phyloP scores from a whole-genome alignment of 2,888 invertebrate species.

The Thymelicus acteon region DNA sequence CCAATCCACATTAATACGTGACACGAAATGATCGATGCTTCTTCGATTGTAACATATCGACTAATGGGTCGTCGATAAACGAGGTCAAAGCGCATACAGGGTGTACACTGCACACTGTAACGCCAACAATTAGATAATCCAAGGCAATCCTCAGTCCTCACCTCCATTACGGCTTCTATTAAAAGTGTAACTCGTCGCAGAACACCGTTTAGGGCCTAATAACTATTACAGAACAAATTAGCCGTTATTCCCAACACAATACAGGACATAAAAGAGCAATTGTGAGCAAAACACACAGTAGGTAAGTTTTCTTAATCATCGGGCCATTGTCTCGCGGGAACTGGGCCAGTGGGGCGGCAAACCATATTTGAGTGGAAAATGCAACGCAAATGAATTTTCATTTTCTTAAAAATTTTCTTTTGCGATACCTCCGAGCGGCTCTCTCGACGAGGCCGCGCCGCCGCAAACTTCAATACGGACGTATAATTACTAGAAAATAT shows the following conservation, averaged over 20 bases:
- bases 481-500: background rate
- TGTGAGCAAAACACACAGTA: constrained; percentile 6
- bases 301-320: constrained; percentile 27
- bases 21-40: no score
- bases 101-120: no score
- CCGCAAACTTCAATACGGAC: background rate
- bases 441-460: background rate
- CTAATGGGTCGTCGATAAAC: no score
- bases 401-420: constrained; percentile 21
- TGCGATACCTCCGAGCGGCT: background rate
- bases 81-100: no score
- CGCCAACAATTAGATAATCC: no score
- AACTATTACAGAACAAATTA: background rate
- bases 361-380: constrained; percentile 24
- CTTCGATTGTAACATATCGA: no score
- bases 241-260: background rate
- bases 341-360: constrained; percentile 16
- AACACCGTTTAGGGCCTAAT: no score
- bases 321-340: constrained; percentile 22
- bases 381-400: constrained; percentile 16
- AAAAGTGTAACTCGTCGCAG: no score
- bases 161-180: no score
- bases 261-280: constrained; percentile 4
- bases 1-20: no score
- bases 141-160: no score